Conservation (phyloP, 2,888 invertebrate species). For the Ophion ellenae region DNA sequence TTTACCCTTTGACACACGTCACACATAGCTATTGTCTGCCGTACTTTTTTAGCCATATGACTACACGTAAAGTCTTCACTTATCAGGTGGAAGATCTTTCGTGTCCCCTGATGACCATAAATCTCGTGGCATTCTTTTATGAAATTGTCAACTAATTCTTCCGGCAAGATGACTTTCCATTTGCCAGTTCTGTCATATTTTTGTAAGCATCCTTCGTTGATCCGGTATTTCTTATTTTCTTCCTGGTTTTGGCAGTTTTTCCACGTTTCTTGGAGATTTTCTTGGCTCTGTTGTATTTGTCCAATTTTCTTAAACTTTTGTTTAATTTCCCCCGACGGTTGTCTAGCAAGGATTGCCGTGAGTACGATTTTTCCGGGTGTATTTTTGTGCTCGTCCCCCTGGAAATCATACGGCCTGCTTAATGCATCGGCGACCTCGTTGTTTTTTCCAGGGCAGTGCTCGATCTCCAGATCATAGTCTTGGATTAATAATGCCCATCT, state of each 20-base stretch:
- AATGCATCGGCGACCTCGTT: not conserved
- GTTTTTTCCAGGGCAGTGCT: constrained; percentile 26
- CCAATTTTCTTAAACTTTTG: not conserved
- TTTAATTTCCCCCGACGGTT: not conserved
- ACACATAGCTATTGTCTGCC: not conserved
- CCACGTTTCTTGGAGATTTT: not conserved
- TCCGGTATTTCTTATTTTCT: no score
- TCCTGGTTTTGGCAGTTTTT: no score
- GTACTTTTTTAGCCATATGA: not conserved
- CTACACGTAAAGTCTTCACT: not conserved
- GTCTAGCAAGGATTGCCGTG: no score
- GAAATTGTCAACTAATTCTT: not conserved
- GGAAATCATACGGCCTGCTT: not conserved
- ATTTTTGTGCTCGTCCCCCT: not conserved
- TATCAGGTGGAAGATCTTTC: not conserved
- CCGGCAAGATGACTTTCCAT: not conserved
- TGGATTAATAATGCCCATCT: not conserved
- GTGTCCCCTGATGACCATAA: not conserved
- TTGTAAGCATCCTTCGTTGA: not conserved
- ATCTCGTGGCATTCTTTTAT: not conserved
- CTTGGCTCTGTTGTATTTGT: not conserved
- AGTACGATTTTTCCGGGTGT: not conserved
- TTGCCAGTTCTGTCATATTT: not conserved
- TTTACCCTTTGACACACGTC: not conserved
- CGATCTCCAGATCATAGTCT: not conserved